Evolutionary conservation across 2,888 invertebrate genomes (phyloP).

Genomic region (Sericinus montela): DNA sequence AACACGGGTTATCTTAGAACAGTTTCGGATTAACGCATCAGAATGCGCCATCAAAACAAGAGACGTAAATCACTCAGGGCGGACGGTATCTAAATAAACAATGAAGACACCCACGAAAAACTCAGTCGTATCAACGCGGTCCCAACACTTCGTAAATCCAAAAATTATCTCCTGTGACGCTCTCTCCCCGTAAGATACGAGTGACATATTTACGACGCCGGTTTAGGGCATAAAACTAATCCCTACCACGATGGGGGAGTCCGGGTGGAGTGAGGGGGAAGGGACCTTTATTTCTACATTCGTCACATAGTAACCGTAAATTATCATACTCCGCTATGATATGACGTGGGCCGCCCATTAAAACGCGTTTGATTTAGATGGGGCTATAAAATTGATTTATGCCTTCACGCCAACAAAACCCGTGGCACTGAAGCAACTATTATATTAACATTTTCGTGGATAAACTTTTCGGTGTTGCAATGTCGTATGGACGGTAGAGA

Average conservation of each 20-base stretch:
- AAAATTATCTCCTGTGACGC: conserved; percentile 69
- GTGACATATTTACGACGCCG: conserved; percentile 75
- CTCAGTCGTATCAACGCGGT: conserved; percentile 26
- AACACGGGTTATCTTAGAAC: conserved; percentile 2
- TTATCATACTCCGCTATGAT: conserved; percentile 80
- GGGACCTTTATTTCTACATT: conserved; percentile 79
- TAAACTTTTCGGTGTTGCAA: conserved; percentile 64
- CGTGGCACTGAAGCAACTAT: conserved; percentile 78
- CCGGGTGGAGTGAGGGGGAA: conserved; percentile 32
- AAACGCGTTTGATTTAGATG: conserved; percentile 81
- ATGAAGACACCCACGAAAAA: conserved; percentile 33
- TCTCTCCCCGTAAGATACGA: conserved; percentile 61
- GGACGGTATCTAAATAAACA: conserved; percentile 37
- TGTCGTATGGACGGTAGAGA: conserved; percentile 43
- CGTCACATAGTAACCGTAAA: conserved; percentile 80
- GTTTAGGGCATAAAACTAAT: conserved; percentile 76
- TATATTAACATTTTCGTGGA: conserved; percentile 80
- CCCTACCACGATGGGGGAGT: conserved; percentile 42
- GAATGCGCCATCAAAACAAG: conserved; percentile 16
- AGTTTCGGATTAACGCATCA: conserved; percentile 11
- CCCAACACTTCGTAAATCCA: conserved; percentile 60
- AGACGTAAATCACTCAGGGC: conserved; percentile 17
- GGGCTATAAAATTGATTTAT: conserved; percentile 81
- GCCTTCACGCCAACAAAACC: conserved; percentile 79
- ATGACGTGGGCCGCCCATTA: conserved; percentile 80